Base-by-base conservation (phyloP, 2,888 invertebrate genomes). In the Hirtodrosophila trivittata region DNA sequence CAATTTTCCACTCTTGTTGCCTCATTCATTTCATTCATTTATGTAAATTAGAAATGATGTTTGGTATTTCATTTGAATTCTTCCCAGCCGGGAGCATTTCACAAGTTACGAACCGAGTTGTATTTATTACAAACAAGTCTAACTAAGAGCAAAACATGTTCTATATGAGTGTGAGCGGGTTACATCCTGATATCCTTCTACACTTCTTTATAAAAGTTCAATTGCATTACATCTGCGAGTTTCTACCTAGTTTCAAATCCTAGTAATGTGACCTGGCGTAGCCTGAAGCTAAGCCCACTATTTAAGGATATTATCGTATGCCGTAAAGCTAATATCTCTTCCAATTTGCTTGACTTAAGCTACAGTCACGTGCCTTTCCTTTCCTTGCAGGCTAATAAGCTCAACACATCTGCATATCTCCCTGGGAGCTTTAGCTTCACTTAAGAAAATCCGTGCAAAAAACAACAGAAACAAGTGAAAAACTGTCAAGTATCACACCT, bases 401-500 rank as follows among this genome's bases (percentile, higher is more conserved):
- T 66, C 58, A 66, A 21, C 57, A 57, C 60, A 60, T 66, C 60
- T 66, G 62, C 57, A 57, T 49, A 62, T 42, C 39, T 47, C 41
- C 32, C 14, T 30, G 47, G 47, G 37, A 43, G 38, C 26, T 41
- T 9, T 5, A 46, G 62, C 42, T 38, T 25, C 56, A 45, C 42
- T 47, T 49, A 50, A 38, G 39, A 33, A 56, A 69, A 59, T 67
- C 62, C 25, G 30, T 12, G 58, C 46, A 58, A 58, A 63, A 56
- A 38, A 14, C 49, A 43, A 43, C 47, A 46, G 46, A 32, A 49
- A 21, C 42, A 35, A 50, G 37, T 49, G 49, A 32, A 46, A 69
- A 60, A 51, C 59, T 71, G 71, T 59, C 71, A 72, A 71, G 67
- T 12, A 66, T 52, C 52, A 67, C 55, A 52, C 63, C 57, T 68